Conservation (phyloP, 2,113 vertebrate species). For the Calyptommatus sinebrachiatus region DNA sequence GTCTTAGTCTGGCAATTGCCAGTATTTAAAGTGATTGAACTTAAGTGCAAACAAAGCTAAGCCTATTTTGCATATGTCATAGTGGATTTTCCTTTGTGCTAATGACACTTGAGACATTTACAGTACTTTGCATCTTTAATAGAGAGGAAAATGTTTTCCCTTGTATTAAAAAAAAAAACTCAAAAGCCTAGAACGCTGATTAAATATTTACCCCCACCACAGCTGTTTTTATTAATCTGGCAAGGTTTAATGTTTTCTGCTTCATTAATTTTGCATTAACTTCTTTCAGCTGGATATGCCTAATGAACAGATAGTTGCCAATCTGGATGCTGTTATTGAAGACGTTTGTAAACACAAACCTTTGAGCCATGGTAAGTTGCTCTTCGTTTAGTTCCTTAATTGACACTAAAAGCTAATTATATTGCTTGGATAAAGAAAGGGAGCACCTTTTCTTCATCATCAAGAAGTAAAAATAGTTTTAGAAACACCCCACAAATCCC, state of each 20-base stretch:
- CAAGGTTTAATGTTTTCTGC: background rate
- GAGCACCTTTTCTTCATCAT: background rate
- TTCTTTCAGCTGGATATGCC: slow-evolving; percentile 87
- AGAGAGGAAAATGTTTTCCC: background rate
- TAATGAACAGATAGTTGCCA: slow-evolving; percentile 79
- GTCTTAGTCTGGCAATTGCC: background rate
- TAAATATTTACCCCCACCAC: background rate
- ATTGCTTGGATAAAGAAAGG: fast-evolving
- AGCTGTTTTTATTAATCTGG: background rate
- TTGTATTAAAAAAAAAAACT: background rate
- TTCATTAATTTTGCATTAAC: slow-evolving; percentile 19
- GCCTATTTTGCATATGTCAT: background rate
- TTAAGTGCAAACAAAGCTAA: fast-evolving
- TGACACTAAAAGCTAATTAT: slow-evolving; percentile 1
- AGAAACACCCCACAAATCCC: background rate
- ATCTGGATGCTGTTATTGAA: slow-evolving; percentile 75
- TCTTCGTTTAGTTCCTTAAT: fast-evolving
- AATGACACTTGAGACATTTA: background rate
- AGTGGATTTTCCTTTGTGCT: background rate
- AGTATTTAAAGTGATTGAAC: background rate
- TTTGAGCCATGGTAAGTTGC: slow-evolving; percentile 70
- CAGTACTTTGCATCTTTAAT: background rate
- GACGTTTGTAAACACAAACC: slow-evolving; percentile 84
- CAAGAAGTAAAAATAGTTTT: background rate
- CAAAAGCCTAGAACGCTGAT: background rate